phyloP scores from a whole-genome alignment of 2,888 invertebrate genomes.

The Leptothorax acervorum region DNA sequence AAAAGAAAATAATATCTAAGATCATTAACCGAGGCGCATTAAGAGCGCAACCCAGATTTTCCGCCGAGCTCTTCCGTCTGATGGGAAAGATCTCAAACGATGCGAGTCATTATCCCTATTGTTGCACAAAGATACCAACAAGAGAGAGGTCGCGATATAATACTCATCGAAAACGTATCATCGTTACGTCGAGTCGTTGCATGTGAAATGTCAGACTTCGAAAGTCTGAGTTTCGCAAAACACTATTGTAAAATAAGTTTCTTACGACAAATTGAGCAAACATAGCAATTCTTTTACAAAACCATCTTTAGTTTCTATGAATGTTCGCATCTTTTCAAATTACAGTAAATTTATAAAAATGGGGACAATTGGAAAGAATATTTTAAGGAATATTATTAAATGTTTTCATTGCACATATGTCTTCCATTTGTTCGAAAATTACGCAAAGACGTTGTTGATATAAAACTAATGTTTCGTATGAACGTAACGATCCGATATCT shows the following conservation, averaged over 20 bases:
- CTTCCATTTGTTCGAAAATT: neutral
- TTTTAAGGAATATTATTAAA: neutral
- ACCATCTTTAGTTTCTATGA: neutral
- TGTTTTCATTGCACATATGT: neutral
- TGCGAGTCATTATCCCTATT: conserved; percentile 51
- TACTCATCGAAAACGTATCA: conserved; percentile 64
- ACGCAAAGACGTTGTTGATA: neutral
- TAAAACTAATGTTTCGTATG: neutral
- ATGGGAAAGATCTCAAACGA: conserved; percentile 30
- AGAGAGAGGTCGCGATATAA: conserved; percentile 53
- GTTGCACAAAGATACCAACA: conserved; percentile 51
- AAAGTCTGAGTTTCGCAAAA: neutral
- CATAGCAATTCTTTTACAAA: neutral
- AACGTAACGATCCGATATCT: neutral
- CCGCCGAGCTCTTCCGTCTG: neutral
- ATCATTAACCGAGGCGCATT: conserved; percentile 43
- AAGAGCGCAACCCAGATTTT: conserved; percentile 39
- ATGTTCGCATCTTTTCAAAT: neutral
- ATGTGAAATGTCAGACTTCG: neutral
- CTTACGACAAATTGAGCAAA: neutral
- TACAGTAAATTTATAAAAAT: neutral
- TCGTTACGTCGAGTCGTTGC: conserved; percentile 15
- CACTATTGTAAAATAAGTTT: neutral
- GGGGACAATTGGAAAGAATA: neutral
- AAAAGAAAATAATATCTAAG: conserved; percentile 37